These are phyloP conservation scores for Euplagia quadripunctaria DNA, from an alignment of 2,888 invertebrate genomes.

Conservation along the genomic window DNA sequence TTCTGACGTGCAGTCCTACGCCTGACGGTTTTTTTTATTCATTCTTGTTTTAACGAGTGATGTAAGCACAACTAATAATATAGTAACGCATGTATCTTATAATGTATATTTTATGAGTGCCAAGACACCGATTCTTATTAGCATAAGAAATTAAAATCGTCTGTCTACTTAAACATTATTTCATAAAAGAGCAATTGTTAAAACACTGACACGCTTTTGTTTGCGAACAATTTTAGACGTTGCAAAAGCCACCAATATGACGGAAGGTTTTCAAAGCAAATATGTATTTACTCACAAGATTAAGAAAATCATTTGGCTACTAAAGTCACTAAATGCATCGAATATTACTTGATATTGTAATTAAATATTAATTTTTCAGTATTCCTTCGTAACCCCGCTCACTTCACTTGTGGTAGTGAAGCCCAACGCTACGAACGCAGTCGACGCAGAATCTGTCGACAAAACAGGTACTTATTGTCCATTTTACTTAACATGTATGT, in stretches of 20 bases:
- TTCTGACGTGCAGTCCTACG: too few species aligned
- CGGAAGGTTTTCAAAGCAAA: background rate
- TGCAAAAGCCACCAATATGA: background rate
- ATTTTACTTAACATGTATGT: background rate
- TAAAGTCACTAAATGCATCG: background rate
- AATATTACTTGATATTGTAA: background rate
- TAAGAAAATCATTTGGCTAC: too few species aligned
- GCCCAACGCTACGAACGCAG: conserved; percentile 86
- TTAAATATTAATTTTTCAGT: conserved; percentile 69
- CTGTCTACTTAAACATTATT: too few species aligned
- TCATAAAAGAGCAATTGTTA: too few species aligned
- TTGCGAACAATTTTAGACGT: background rate
- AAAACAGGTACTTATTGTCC: conserved; percentile 53
- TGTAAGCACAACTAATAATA: too few species aligned
- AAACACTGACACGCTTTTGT: background rate
- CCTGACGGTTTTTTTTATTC: too few species aligned
- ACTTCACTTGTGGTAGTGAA: conserved; percentile 91
- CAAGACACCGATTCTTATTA: too few species aligned
- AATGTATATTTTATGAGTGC: too few species aligned
- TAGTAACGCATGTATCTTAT: too few species aligned
- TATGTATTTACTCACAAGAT: background rate
- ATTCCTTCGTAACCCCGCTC: conserved; percentile 90
- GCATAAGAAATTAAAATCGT: background rate
- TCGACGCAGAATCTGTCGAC: conserved; percentile 82
- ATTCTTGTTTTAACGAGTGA: too few species aligned